phyloP scores from a whole-genome alignment of 2,113 vertebrate genomes.

The Atractosteus spatula region DNA sequence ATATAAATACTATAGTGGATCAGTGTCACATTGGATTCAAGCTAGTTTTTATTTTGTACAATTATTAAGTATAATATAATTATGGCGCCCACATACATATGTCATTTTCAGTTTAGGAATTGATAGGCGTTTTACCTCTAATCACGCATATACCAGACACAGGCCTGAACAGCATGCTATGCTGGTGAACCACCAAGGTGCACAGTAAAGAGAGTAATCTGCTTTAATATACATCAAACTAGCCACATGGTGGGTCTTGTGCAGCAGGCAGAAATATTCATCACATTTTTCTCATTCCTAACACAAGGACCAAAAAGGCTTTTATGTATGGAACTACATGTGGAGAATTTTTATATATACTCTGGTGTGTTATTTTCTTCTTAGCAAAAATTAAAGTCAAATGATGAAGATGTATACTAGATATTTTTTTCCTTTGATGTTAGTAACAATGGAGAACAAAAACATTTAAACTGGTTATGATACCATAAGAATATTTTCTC shows the following conservation, averaged over 20 bases:
- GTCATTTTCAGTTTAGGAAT: background rate
- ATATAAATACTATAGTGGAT: background rate
- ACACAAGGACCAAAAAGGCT: background rate
- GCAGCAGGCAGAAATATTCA: background rate
- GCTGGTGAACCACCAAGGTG: background rate
- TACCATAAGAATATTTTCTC: too few species aligned
- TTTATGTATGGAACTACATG: background rate
- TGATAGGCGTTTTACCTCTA: background rate
- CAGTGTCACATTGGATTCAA: background rate
- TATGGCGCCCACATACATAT: background rate
- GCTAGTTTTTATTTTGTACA: background rate
- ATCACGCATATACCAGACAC: background rate
- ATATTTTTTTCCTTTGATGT: too few species aligned
- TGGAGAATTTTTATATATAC: too few species aligned
- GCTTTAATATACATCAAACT: constrained; percentile 1
- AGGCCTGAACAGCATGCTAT: background rate
- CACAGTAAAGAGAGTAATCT: background rate
- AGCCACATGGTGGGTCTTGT: background rate
- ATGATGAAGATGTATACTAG: too few species aligned
- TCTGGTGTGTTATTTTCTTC: too few species aligned
- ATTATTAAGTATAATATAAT: background rate
- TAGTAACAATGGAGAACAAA: too few species aligned
- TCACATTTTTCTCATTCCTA: background rate
- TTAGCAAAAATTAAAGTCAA: too few species aligned
- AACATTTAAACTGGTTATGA: too few species aligned